Conservation (phyloP, 2,113 vertebrate species). For the Calypte anna region DNA sequence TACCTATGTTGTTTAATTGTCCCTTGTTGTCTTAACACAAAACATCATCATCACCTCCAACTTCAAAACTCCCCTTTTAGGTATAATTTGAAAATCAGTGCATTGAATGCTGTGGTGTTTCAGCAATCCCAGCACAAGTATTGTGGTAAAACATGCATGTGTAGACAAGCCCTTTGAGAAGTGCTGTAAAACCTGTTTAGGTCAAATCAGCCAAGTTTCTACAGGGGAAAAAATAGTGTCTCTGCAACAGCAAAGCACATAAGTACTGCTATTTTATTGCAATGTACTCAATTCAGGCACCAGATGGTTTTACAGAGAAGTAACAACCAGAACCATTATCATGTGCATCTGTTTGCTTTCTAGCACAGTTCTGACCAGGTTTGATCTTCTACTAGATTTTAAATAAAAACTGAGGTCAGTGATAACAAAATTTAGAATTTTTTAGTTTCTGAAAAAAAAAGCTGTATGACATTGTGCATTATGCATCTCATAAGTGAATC, state of each 20-base stretch:
- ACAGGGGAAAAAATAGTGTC: background rate
- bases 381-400: conserved; percentile 23
- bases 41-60: background rate
- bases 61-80: conserved; percentile 12
- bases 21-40: background rate
- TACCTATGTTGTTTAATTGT: background rate
- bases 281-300: conserved; percentile 40
- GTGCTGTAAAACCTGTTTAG: conserved; percentile 46
- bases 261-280: conserved; percentile 55
- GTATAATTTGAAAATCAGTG: background rate
- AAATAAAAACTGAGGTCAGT: background rate
- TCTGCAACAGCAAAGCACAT: conserved; percentile 50
- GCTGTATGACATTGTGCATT: background rate
- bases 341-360: conserved; percentile 56
- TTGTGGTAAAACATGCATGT: conserved; percentile 34
- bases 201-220: conserved; percentile 55
- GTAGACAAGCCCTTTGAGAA: conserved; percentile 44
- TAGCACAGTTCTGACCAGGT: conserved; percentile 33
- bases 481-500: background rate
- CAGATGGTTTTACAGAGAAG: conserved; percentile 56
- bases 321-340: conserved; percentile 46
- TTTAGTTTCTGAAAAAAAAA: conserved; percentile 18
- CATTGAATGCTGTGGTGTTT: conserved; percentile 9
- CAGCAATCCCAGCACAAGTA: conserved; percentile 26
- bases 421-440: background rate